Conservation (phyloP, 2,113 vertebrate genomes). For the Uria lomvia region DNA sequence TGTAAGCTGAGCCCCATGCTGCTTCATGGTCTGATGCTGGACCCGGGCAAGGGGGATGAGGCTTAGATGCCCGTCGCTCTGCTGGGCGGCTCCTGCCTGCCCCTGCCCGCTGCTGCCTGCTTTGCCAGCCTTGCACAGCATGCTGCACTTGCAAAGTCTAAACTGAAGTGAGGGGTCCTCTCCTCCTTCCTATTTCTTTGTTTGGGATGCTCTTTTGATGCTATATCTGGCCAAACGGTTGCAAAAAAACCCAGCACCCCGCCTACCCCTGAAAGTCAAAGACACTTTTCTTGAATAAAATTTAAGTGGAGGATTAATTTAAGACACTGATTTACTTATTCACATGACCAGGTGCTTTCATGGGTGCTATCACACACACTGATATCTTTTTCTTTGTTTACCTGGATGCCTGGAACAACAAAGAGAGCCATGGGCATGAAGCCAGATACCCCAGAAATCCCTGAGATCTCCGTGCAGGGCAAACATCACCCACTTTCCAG, state of each 20-base stretch:
- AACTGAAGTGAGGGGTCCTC: not conserved
- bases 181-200: not conserved
- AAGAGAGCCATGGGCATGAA: not conserved
- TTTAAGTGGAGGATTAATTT: not conserved
- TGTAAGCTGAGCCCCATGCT: accelerated
- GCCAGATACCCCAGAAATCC: not conserved
- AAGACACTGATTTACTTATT: not conserved
- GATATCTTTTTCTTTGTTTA: not conserved
- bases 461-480: accelerated
- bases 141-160: not conserved
- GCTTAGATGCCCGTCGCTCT: not conserved
- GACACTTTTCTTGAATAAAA: not conserved
- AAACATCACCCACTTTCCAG: accelerated
- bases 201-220: not conserved
- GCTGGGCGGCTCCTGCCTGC: not conserved
- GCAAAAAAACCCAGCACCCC: not conserved
- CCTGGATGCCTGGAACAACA: not conserved
- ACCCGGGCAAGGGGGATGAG: accelerated
- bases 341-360: not conserved
- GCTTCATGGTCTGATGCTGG: accelerated
- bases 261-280: not conserved
- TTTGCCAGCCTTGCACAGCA: not conserved
- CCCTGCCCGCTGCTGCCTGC: not conserved
- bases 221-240: not conserved
- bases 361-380: not conserved